These are phyloP conservation scores for Yponomeuta sedellus DNA, from an alignment of 2,888 invertebrate species.

Conservation along the genomic window DNA sequence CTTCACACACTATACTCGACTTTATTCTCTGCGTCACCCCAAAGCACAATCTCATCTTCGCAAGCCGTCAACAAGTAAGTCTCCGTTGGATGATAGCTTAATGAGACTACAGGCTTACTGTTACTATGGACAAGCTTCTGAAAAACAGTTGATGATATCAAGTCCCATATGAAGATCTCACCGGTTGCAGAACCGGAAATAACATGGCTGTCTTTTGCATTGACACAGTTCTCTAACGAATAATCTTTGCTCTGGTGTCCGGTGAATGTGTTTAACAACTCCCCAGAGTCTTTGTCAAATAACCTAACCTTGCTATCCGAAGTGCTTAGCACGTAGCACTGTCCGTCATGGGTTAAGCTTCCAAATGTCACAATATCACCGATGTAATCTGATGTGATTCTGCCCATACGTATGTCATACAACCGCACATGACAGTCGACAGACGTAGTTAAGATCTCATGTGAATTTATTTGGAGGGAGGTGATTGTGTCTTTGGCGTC, in stretches of 20 bases:
- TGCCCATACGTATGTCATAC: slow-evolving; percentile 94
- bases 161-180: slow-evolving; percentile 91
- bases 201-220: slow-evolving; percentile 89
- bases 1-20: slow-evolving; percentile 30
- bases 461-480: slow-evolving; percentile 86
- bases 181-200: slow-evolving; percentile 95
- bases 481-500: slow-evolving; percentile 96
- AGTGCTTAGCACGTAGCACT: slow-evolving; percentile 91
- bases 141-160: slow-evolving; percentile 80
- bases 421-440: slow-evolving; percentile 90
- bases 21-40: slow-evolving; percentile 63
- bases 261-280: slow-evolving; percentile 78
- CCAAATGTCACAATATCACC: slow-evolving; percentile 91
- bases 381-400: slow-evolving; percentile 88
- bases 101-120: slow-evolving; percentile 84
- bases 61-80: slow-evolving; percentile 84
- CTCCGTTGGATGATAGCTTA: slow-evolving; percentile 88
- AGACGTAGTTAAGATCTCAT: slow-evolving; percentile 93
- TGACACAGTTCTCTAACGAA: slow-evolving; percentile 90
- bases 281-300: slow-evolving; percentile 85
- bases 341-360: slow-evolving; percentile 92
- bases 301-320: slow-evolving; percentile 89
- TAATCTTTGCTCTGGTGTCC: slow-evolving; percentile 91
- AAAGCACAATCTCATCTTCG: slow-evolving; percentile 82
- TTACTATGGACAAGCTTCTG: slow-evolving; percentile 67